These are phyloP conservation scores for Pseudorhiza aurosa DNA, from an alignment of 30 jellyfish, hydroid and myxozoan genomes.

Conservation along the genomic window DNA sequence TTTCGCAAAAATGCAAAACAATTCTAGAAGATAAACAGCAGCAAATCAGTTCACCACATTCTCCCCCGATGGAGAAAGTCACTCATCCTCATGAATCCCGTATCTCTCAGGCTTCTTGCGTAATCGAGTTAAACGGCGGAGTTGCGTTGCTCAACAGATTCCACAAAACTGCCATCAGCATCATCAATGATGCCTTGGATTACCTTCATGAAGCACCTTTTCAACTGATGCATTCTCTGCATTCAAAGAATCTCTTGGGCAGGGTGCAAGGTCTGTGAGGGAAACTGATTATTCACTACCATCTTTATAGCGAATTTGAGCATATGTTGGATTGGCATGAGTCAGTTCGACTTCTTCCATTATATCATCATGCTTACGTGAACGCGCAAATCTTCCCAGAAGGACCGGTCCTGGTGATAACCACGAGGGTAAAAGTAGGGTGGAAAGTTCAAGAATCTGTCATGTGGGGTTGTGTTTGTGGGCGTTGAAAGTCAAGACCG, in stretches of 20 bases:
- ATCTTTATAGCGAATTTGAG: constrained; percentile 56
- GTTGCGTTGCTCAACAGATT: too few species aligned
- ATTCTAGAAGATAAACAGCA: too few species aligned
- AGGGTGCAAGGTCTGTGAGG: constrained; percentile 35
- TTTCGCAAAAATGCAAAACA: too few species aligned
- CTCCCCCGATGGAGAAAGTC: too few species aligned
- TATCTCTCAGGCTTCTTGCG: too few species aligned
- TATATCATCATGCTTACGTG: constrained; percentile 56
- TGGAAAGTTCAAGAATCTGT: constrained; percentile 65
- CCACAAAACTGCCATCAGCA: too few species aligned
- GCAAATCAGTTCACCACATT: too few species aligned
- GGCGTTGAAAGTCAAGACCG: constrained; percentile 77
- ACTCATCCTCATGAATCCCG: too few species aligned
- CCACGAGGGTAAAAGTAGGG: constrained; percentile 52
- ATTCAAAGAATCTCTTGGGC: background rate
- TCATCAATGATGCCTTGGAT: too few species aligned
- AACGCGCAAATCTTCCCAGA: constrained; percentile 41
- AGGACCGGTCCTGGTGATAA: constrained; percentile 73
- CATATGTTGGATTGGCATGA: constrained; percentile 66
- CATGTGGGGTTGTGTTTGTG: constrained; percentile 86
- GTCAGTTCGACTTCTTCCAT: constrained; percentile 68
- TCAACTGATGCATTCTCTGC: background rate
- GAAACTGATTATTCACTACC: constrained; percentile 79
- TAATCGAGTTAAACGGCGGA: too few species aligned
- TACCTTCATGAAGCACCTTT: background rate